Evolutionary conservation across 2,888 invertebrate genomes (phyloP), one percentile per base, ranked within the genome.

Genomic region (Kryphioiulus occultus): DNA sequence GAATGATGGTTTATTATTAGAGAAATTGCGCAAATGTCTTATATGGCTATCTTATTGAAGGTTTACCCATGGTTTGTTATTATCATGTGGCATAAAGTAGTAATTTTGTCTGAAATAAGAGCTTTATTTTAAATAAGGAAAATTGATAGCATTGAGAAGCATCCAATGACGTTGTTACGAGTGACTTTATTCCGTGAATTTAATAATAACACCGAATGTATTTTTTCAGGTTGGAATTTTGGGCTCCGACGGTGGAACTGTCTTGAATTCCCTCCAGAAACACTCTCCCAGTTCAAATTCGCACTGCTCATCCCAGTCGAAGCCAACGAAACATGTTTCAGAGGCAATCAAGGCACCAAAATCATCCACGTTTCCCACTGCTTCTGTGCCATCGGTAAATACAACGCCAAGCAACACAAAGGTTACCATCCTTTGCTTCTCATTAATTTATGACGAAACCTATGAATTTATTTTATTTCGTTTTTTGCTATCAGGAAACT

Each of bases 191-290:
- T n/a, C 0, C 3, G 4, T 39, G 5, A 35, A 3, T 9, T 9
- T 39, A 39, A 39, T 39, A 39, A 39, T 39, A 39, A 39, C 9
- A 3, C 9, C 9, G 3, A 39, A 68, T 83, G 30, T 85, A 12
- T 42, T n/a, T 86, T 86, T 82, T 39, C 42, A 88, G 88, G 88
- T 88, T 47, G 88, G 88, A 85, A 85, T 88, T 26, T 30, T 88
- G 30, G 85, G 68, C 17, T 78, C 88, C 5, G 88, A 88, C 17
- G 87, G 85, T 59, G 87, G 88, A 10, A 88, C 88, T 30, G 83
- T 88, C 9, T 85, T 88, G 35, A 83, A 86, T 17, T 85, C 86
- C 22, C 87, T 78, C 3, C 86, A 86, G 78, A 30, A 68, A 26
- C 86, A 22, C 4, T 47, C 86, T 30, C 68, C 42, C 10, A 68